A percentile compares a stretch with the other conserved stretches of the same genome.
Evolutionary conservation across 2,113 vertebrate genomes (phyloP).

Genomic region (Collichthys lucidus): DNA sequence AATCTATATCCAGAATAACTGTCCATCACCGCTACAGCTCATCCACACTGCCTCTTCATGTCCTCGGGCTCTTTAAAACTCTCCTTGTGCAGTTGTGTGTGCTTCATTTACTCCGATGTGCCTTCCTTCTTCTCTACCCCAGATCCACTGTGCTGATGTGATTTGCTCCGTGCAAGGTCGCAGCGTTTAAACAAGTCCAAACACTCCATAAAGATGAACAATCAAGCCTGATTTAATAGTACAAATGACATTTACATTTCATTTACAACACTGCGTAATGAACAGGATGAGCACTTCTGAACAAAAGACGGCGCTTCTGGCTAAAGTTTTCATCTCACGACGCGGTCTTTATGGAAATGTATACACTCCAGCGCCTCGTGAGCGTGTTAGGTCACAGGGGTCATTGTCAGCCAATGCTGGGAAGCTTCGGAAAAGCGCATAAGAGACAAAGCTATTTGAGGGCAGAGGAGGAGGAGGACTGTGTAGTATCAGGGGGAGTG

Average conservation of each 20-base stretch:
- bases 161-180: background rate
- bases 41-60: slow-evolving; percentile 44
- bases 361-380: slow-evolving; percentile 6
- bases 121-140: slow-evolving; percentile 1
- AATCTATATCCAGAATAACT: slow-evolving; percentile 50
- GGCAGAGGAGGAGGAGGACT: slow-evolving; percentile 4
- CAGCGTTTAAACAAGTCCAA: background rate
- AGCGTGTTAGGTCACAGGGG: background rate
- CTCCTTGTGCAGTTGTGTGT: background rate
- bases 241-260: slow-evolving; percentile 1
- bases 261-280: background rate
- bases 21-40: slow-evolving; percentile 53
- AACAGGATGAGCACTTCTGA: background rate
- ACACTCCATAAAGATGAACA: background rate
- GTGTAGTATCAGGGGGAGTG: background rate
- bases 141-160: background rate
- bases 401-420: slow-evolving; percentile 5
- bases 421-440: slow-evolving; percentile 3
- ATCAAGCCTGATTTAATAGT: background rate
- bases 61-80: slow-evolving; percentile 51
- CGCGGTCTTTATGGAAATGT: slow-evolving; percentile 22
- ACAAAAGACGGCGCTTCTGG: background rate
- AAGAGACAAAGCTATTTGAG: background rate
- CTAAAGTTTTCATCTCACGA: slow-evolving; percentile 3
- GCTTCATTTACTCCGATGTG: slow-evolving; percentile 18